Evolutionary conservation across 2,888 invertebrate species (phyloP), one percentile per base, ranked within the genome.

Genomic region (Gortyna flavago): DNA sequence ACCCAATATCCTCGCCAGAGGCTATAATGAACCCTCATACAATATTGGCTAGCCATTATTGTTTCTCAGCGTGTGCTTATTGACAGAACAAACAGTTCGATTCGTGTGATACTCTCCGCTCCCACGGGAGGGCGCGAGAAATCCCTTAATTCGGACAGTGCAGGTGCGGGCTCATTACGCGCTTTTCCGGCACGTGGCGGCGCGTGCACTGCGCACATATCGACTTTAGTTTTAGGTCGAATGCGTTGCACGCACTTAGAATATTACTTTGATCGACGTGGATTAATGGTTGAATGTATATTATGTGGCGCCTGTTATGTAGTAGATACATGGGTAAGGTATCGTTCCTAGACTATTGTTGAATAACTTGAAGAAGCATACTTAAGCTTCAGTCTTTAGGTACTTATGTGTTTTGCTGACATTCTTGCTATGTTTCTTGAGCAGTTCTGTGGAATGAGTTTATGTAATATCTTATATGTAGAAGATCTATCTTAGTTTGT

Each of bases 121-220:
- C 96, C 96, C 96, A 96, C 96, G 96, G 95, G 96, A 96, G 96
- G 96, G 96, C 95, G 96, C 95, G 95, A 96, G 95, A 96, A 96
- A 96, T 96, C 96, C 96, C 94, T 93, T 96, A 96, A 96, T 96
- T 94, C 95, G 92, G 93, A 90, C 90, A 93, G 90, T 95, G 96
- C 96, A 96, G 96, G 96, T 96, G 96, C 95, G 94, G 94, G 93
- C 94, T 96, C 96, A 96, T 96, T 96, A 96, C 94, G 93, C 92
- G 94, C 92, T 95, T 94, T 94, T 89, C 93, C 92, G 95, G 84
- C 96, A 95, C 96, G 96, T 94, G 96, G 88, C 95, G 94, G 91
- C 95, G 92, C 94, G 96, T 95, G 96, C 89, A 84, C 85, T 80
- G 77, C 81, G 87, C 89, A 74, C 64, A 77, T 92, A 91, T 91